phyloP scores from a whole-genome alignment of 1,140 invertebrate species.

The Calliopsis andreniformis region DNA sequence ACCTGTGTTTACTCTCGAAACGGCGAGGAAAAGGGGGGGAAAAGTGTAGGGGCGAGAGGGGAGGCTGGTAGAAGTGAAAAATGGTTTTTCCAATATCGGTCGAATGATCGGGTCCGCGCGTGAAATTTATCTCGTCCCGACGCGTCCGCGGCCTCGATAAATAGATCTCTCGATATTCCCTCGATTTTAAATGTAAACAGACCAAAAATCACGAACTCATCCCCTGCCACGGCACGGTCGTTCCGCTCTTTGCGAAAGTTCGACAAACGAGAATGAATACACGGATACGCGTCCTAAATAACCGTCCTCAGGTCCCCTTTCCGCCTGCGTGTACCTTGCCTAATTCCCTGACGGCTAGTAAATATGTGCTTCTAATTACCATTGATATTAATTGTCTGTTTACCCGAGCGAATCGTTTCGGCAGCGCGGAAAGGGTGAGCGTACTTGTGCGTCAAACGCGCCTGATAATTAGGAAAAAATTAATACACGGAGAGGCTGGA shows the following conservation, averaged over 20 bases:
- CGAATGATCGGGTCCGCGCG: constrained; percentile 25
- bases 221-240: fast-evolving
- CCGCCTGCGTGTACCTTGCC: constrained; percentile 13
- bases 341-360: constrained; percentile 26
- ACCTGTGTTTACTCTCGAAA: constrained; percentile 36
- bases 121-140: constrained; percentile 34
- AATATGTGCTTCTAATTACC: constrained; percentile 48
- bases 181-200: constrained; percentile 49
- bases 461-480: too few relatives aligned
- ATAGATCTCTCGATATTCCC: constrained; percentile 42
- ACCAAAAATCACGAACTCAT: constrained; percentile 36
- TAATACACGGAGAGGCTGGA: too few relatives aligned
- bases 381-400: constrained; percentile 47
- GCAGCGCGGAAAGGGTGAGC: neutral
- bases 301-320: neutral
- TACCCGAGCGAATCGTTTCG: constrained; percentile 22
- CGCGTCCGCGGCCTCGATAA: constrained; percentile 32
- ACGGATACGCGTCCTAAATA: constrained; percentile 34
- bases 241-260: constrained; percentile 21
- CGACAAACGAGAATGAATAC: neutral
- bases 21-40: too few relatives aligned
- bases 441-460: neutral
- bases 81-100: constrained; percentile 41
- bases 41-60: neutral
- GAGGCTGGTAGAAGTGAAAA: neutral